Evolutionary conservation across 2,797 vertebrate genomes (phyloP).

Genomic region (Xenops minutus): DNA sequence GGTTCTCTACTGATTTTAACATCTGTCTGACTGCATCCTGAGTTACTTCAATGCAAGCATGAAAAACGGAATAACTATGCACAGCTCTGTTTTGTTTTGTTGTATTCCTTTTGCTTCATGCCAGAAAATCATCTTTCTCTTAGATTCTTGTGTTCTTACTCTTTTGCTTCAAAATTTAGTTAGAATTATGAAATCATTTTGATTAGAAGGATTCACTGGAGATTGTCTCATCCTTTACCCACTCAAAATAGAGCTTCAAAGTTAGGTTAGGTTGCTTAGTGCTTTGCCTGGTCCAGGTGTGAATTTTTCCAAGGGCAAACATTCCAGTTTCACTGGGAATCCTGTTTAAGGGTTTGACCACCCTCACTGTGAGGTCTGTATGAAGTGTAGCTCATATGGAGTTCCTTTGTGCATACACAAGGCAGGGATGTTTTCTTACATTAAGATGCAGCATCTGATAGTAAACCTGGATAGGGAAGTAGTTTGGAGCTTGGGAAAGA

Average conservation of each 20-base stretch:
- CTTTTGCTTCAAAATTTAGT: not conserved
- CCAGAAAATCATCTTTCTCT: not conserved
- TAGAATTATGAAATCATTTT: not conserved
- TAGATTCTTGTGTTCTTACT: not conserved
- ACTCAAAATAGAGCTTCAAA: not conserved
- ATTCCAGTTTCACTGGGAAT: not conserved
- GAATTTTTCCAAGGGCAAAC: not conserved
- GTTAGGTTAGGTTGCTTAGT: not conserved
- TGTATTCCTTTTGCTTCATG: not conserved
- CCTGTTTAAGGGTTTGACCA: not conserved
- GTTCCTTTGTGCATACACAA: not conserved
- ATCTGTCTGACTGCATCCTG: not conserved
- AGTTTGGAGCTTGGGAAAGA: not conserved
- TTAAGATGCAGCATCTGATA: not conserved
- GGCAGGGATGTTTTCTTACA: not conserved
- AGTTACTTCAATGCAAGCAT: not conserved
- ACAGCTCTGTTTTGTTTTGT: not conserved
- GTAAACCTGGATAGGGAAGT: not conserved
- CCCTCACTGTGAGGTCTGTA: not conserved
- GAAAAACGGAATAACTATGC: not conserved
- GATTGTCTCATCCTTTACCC: not conserved
- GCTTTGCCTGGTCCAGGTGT: not conserved
- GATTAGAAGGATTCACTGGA: not conserved
- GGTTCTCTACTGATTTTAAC: not conserved
- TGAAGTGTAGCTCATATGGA: not conserved